Base-by-base conservation (phyloP, 2,113 vertebrate genomes). In the Lycaon pictus region DNA sequence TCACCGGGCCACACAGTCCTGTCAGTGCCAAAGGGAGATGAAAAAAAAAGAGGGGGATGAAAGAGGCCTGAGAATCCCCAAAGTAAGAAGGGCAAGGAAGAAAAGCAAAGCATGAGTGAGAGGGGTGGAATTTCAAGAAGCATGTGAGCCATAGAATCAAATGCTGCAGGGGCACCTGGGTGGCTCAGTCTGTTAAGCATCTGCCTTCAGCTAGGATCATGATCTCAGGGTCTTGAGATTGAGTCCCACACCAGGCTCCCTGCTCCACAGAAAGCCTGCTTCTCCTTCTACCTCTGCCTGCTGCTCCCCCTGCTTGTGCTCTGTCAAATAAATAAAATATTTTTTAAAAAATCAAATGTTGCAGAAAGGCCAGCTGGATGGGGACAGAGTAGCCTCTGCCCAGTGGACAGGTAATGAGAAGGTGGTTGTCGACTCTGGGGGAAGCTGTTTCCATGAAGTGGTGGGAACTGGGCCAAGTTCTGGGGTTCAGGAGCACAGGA, bases 111-210 rank as follows among this genome's bases (percentile, higher is more conserved):
- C 17, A 12, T 10, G 48, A 65, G 17, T 17, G 32, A 19, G 11
- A 19, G 65, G 3, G 17, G n/a, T 20, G 17, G 60, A 23, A 13
- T 67, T 89, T 69, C 53, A 22, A 53, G 55, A 58, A 77, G 8
- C 3, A 5, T 2, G 32, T 6, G 5, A 85, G 35, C 22, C 5
- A 16, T 0, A 3, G 55, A 43, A 20, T 56, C 22, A 0, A 7
- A 22, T 7, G 48, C 85, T 15, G 23, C 27, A 43, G 43, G 43
- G 43, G 43, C 6, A 43, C 6, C 43, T 43, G 43, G 43, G 43
- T 43, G 43, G 43, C 43, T 43, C 43, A 43, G 43, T 43, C 43
- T 43, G 43, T 43, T 43, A 43, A 6, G 43, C 43, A 43, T 43
- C 43, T 43, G 43, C 43, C 43, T 43, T 43, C 43, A 43, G 43